Evolutionary conservation across 2,113 vertebrate genomes (phyloP), one percentile per base, ranked within the genome.

Genomic region (Rallus limicola): DNA sequence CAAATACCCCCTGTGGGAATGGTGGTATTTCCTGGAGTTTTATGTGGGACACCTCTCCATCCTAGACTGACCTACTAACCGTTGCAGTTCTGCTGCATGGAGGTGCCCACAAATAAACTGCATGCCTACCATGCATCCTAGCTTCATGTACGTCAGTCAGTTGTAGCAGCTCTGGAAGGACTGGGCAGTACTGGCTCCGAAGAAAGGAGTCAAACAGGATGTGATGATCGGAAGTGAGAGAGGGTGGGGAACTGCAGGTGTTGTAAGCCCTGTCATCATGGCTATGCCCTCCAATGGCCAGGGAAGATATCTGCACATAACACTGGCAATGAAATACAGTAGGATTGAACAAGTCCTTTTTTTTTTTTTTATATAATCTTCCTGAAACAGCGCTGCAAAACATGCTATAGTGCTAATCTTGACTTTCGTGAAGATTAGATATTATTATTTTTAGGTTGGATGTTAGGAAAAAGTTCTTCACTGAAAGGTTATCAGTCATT

Each of bases 51-150:
- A 28, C 36, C 16, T 71, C 36, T 58, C 23, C 5, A 1, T 17
- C 24, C 62, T 56, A 34, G 48, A 56, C n/a, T 75, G 46, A 25
- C 23, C n/a, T 60, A 25, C 25, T 48, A 52, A 48, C 52, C 38
- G 3, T 7, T 59, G 52, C 17, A 63, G 29, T 38, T 89, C 18
- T 46, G 15, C 31, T 69, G 50, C 16, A 11, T 42, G 29, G 25
- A 46, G 42, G 42, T 64, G 11, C 12, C 18, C 23, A 29, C 3
- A 5, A 11, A 14, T 2, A 3, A 42, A 19, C 13, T 33, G 6
- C 19, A 16, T 33, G 20, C 14, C 12, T 67, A 1, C 48, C 13
- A 1, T 1, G 17, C 1, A 1, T 81, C 63, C 55, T 53, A 25
- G 16, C 21, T 48, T 56, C 18, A 44, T 69, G 1, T 3, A 9